Base-by-base conservation (phyloP, 2,888 invertebrate species). In the Beris chalybata region DNA sequence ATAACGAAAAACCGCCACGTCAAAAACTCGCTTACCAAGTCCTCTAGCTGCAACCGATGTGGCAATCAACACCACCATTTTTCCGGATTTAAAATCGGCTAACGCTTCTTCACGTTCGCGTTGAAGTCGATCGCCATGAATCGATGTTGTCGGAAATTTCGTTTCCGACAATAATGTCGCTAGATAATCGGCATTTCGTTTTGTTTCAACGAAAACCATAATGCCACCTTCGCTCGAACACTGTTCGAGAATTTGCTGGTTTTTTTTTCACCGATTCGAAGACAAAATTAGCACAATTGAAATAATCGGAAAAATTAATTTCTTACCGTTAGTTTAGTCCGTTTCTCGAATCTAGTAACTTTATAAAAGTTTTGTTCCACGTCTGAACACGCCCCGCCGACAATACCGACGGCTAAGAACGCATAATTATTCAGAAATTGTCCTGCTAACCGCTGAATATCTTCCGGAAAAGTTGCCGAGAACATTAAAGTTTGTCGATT, bases 401-500 rank as follows among this genome's bases (percentile, higher is more conserved):
- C 90, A 9, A 92, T 88, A 52, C 97, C 98, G 15, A 97, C 90
- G 0, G 92, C 86, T 6, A 97, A 85, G 76, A 96, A 97, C n/a
- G 95, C 76, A 76, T 97, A 96, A 66, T 88, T 82, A 70, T 85
- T 83, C 13, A 97, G 81, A 77, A 92, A 96, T 58, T 89, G 86
- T 0, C 85, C 85, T 0, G 95, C 95, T 71, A 95, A 79, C 53
- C 85, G 84, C 79, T 97, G 97, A 74, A 99, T 98, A 77, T 97
- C 97, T 77, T 95, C 95, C 0, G 99, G 99, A 83, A 99, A 99
- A 12, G 99, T 99, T 3, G 99, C 99, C 13, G 97, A 97, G 83
- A 99, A 99, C 99, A 99, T 99, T 32, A 99, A 88, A 0, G 97
- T 99, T 80, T 97, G 97, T 67, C 98, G 87, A 86, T 93, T 87